A percentile compares a stretch with the other conserved stretches of the same genome.
Conservation (phyloP, 92 coral and sea anemone genomes). For the Porites cylindrica region DNA sequence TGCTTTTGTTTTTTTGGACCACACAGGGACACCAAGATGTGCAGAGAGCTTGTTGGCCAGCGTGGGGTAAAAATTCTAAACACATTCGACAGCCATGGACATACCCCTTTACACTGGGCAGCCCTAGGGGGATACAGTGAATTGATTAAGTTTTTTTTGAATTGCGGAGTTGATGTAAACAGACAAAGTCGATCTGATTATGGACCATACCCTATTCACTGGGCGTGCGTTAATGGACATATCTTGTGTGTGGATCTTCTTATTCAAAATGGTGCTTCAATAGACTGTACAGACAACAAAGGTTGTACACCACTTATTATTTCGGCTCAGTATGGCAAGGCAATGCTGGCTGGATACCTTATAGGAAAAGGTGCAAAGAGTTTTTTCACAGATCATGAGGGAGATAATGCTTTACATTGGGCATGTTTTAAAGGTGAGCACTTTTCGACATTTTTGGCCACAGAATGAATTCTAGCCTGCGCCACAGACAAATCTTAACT, state of each 20-base stretch:
- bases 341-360: slow-evolving; percentile 92
- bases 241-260: slow-evolving; percentile 93
- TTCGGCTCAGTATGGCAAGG: slow-evolving; percentile 93
- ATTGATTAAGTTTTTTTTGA: slow-evolving; percentile 82
- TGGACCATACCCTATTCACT: slow-evolving; percentile 96
- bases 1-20: not conserved
- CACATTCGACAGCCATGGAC: slow-evolving; percentile 89
- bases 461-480: not conserved
- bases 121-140: slow-evolving; percentile 92
- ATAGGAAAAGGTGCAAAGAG: slow-evolving; percentile 97
- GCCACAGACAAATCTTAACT: too few relatives aligned
- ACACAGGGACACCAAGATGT: slow-evolving; percentile 78
- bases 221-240: slow-evolving; percentile 98
- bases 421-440: slow-evolving; percentile 94
- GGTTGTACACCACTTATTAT: slow-evolving; percentile 96
- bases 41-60: slow-evolving; percentile 82
- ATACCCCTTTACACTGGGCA: slow-evolving; percentile 96
- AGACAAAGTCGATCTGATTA: slow-evolving; percentile 89
- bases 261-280: slow-evolving; percentile 91
- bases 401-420: slow-evolving; percentile 97
- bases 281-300: slow-evolving; percentile 89
- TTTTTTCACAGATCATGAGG: slow-evolving; percentile 88
- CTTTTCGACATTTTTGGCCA: not conserved
- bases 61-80: slow-evolving; percentile 85
- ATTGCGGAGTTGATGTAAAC: slow-evolving; percentile 91